Evolutionary conservation across 2,797 vertebrate genomes (phyloP).

Genomic region (Hyperoplus lanceolatus): DNA sequence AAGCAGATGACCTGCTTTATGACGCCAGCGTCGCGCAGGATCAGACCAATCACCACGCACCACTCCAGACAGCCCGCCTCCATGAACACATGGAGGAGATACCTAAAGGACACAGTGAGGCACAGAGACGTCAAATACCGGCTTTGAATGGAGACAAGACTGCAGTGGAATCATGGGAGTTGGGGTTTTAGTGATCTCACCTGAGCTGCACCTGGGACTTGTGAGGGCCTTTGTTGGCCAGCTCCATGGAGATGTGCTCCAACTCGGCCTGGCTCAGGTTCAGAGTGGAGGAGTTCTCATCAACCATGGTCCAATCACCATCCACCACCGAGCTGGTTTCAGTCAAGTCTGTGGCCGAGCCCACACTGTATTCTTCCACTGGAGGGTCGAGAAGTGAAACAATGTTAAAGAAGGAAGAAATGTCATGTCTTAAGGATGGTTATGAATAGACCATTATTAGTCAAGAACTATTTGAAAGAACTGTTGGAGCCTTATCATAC

Average conservation of each 20-base stretch:
- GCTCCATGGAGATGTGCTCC: conserved; percentile 97
- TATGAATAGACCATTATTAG: not conserved
- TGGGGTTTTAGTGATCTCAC: conserved; percentile 75
- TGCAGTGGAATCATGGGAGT: not conserved
- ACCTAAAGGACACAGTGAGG: conserved; percentile 79
- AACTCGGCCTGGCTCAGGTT: conserved; percentile 95
- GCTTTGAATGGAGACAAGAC: not conserved
- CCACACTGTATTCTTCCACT: conserved; percentile 98
- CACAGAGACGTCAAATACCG: not conserved
- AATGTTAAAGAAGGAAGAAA: not conserved
- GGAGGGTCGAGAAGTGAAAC: not conserved
- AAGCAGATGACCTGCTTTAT: conserved; percentile 93
- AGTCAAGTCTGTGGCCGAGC: conserved; percentile 97
- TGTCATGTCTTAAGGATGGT: not conserved
- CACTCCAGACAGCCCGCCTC: conserved; percentile 98
- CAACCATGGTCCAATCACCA: conserved; percentile 97
- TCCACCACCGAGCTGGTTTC: conserved; percentile 98
- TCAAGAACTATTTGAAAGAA: not conserved
- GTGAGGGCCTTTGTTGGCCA: conserved; percentile 97
- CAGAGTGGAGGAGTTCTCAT: conserved; percentile 94
- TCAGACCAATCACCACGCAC: conserved; percentile 95
- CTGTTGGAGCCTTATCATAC: conserved; percentile 67
- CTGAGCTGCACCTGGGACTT: conserved; percentile 97
- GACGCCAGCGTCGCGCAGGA: conserved; percentile 91
- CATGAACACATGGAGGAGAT: conserved; percentile 97